These are phyloP conservation scores for Aromia moschata DNA, from an alignment of 2,888 invertebrate species.

Conservation along the genomic window DNA sequence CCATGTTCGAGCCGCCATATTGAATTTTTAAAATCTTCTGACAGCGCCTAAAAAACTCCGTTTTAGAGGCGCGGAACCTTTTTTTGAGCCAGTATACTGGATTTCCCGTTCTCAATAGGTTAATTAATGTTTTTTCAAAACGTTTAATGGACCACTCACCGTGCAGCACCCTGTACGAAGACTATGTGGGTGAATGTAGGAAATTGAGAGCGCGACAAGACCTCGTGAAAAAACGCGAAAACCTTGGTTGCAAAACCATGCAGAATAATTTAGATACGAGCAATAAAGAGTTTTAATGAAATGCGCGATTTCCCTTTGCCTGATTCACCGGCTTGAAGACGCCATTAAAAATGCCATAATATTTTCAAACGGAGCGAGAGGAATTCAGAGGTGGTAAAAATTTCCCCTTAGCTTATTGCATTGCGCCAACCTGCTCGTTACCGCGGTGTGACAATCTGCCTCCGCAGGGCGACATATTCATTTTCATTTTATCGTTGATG, in stretches of 20 bases:
- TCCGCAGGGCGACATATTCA: conserved; percentile 55
- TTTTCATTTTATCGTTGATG: conserved; percentile 61
- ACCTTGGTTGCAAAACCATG: neutral
- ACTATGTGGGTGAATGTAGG: no score
- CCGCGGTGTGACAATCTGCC: conserved; percentile 56
- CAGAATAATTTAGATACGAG: no score
- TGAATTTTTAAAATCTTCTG: no score
- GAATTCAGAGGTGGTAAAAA: conserved; percentile 14
- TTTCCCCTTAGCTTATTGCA: conserved; percentile 25
- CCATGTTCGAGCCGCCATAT: no score
- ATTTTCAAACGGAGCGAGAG: conserved; percentile 10
- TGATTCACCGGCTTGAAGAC: conserved; percentile 2
- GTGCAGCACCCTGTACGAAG: neutral
- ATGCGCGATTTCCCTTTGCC: neutral
- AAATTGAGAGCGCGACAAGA: no score
- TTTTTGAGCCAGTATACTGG: no score
- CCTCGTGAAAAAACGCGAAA: neutral
- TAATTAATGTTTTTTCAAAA: neutral
- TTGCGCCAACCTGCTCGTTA: conserved; percentile 30
- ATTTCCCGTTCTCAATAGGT: no score
- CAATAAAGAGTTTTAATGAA: no score
- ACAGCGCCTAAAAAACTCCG: no score
- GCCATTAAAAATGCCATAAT: conserved; percentile 18
- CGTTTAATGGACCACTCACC: neutral
- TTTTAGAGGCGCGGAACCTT: neutral